A percentile compares a stretch with the other conserved stretches of the same genome.
Conservation (phyloP, 2,888 invertebrate genomes). For the Nipponacmea schrenckii region DNA sequence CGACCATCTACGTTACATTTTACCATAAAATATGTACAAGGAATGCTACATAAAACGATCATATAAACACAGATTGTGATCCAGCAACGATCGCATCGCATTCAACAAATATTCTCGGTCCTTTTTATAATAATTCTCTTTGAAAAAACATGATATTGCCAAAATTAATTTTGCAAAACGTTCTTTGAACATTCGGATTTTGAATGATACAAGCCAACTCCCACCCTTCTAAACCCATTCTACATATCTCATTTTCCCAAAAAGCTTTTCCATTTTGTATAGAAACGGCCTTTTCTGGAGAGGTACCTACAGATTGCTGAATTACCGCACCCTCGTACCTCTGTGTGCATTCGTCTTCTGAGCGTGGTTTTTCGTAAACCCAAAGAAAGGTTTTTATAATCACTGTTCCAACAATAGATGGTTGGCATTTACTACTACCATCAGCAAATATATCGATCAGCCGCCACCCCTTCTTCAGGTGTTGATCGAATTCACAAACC, state of each 20-base stretch:
- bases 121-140: neutral
- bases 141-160: constrained; percentile 1
- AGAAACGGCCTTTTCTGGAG: neutral
- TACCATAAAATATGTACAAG: no score
- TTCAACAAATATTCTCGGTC: no score
- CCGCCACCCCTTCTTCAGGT: constrained; percentile 60
- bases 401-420: constrained; percentile 7
- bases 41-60: no score
- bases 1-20: no score
- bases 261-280: constrained; percentile 22
- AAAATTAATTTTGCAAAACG: neutral
- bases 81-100: no score
- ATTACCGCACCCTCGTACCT: constrained; percentile 58
- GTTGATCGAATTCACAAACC: constrained; percentile 46
- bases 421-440: constrained; percentile 11
- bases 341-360: constrained; percentile 47
- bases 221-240: constrained; percentile 60
- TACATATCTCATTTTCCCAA: constrained; percentile 55
- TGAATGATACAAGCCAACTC: constrained; percentile 56
- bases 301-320: constrained; percentile 47
- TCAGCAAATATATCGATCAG: constrained; percentile 61
- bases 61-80: no score
- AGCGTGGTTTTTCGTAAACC: constrained; percentile 61
- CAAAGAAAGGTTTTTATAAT: constrained; percentile 50
- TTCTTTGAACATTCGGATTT: constrained; percentile 36